Evolutionary conservation across 1,140 invertebrate species (phyloP).

Genomic region (Drosophila truncata): DNA sequence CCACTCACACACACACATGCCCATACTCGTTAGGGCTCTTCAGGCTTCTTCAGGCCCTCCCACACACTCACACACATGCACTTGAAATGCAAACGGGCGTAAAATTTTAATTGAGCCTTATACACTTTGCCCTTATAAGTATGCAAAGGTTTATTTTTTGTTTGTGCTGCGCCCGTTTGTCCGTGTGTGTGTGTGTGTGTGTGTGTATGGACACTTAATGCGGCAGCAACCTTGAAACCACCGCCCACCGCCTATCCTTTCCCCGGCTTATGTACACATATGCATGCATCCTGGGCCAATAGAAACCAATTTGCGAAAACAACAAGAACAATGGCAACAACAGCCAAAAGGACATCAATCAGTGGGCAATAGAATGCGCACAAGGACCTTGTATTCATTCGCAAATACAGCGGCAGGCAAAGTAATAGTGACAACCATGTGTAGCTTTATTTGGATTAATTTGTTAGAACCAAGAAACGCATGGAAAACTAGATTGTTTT

Average conservation of each 20-base stretch:
- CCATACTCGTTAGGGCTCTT: constrained; percentile 3
- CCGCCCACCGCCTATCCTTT: not conserved
- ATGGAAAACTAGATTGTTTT: not conserved
- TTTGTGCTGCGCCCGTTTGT: constrained; percentile 6
- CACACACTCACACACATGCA: constrained; percentile 27
- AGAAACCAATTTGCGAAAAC: constrained; percentile 57
- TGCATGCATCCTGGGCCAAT: constrained; percentile 24
- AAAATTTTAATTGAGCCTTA: constrained; percentile 83
- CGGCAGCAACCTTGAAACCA: constrained; percentile 66
- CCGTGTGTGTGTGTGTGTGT: not conserved
- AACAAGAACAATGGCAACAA: constrained; percentile 49
- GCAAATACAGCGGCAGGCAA: not conserved
- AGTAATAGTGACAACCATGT: not conserved
- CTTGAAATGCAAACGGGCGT: constrained; percentile 76
- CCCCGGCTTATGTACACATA: not conserved
- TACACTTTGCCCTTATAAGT: constrained; percentile 71
- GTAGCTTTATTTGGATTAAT: too few species aligned
- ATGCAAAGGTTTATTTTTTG: constrained; percentile 62
- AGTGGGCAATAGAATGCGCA: constrained; percentile 40
- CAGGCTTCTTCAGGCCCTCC: constrained; percentile 1
- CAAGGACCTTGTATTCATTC: constrained; percentile 30
- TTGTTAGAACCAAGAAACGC: not conserved
- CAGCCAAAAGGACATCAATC: constrained; percentile 73
- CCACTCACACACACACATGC: not conserved
- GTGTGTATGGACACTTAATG: constrained; percentile 39